Conservation (phyloP, 1,140 invertebrate species). For the Drosophila auraria region DNA sequence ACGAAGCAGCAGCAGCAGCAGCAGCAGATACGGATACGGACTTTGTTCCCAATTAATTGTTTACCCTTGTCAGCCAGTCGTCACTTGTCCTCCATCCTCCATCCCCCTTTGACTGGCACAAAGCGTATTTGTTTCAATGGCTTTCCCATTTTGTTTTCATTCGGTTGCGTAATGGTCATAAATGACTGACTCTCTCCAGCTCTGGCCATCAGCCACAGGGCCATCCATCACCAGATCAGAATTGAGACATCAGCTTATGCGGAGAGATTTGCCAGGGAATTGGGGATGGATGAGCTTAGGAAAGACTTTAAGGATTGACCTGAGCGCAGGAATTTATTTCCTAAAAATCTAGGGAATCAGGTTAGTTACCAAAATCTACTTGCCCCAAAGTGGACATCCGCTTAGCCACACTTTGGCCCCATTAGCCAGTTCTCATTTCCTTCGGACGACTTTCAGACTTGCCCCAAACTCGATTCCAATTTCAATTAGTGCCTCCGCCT, state of each 20-base stretch:
- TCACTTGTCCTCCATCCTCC: constrained; percentile 42
- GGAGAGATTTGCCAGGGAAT: neutral
- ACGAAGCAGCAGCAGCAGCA: neutral
- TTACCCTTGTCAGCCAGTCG: constrained; percentile 75
- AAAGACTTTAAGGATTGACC: constrained; percentile 2
- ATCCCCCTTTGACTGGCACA: neutral
- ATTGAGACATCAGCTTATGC: constrained; percentile 50
- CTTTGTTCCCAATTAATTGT: constrained; percentile 78
- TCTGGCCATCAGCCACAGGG: constrained; percentile 8
- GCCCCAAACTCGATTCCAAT: constrained; percentile 28
- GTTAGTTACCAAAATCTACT: neutral
- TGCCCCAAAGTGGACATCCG: neutral
- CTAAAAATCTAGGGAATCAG: no score
- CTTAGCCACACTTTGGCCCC: constrained; percentile 7
- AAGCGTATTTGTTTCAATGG: constrained; percentile 42
- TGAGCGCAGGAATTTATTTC: neutral
- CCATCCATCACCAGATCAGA: constrained; percentile 51
- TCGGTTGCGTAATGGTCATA: constrained; percentile 56
- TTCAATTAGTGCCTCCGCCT: constrained; percentile 49
- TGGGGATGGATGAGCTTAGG: neutral
- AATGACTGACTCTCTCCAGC: constrained; percentile 24
- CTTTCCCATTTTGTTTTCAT: constrained; percentile 38
- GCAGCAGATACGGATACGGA: neutral
- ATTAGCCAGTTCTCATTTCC: constrained; percentile 21
- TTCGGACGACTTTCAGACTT: constrained; percentile 3